Base-by-base conservation (phyloP, 2,797 vertebrate species). In the Morus bassanus region DNA sequence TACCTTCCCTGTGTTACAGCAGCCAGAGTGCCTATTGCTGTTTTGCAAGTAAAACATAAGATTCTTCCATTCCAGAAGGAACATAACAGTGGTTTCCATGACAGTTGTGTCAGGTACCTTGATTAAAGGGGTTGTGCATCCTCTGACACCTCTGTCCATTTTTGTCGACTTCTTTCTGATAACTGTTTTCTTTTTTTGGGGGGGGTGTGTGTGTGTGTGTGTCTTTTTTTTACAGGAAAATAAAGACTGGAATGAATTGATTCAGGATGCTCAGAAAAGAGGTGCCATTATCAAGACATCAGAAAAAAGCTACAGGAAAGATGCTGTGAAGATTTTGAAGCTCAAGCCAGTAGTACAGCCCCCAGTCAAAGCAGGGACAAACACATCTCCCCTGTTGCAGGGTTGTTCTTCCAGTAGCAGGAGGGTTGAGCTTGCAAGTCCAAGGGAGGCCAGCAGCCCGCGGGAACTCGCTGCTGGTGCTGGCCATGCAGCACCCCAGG, bases 181-280 rank as follows among this genome's bases (percentile, higher is more conserved):
- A 86, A 95, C 22, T 31, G 0, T 59, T 8, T 50, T 17, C 6
- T 64, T 68, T 14, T 41, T 12, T 10, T 9, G 6, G 9, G n/a
- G 60, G 12, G 68, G 5, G 3, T 56, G 51, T 30, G 18, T 18
- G 45, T 45, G 45, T 45, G 18, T 46, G 37, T 39, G 37, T 37
- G 6, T 37, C 4, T 31, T 6, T 41, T 28, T 27, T 80, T 86
- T 94, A 41, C 89, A 99, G 99, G 98, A 98, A 56, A 98, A 98
- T 16, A 92, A 95, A 13, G 98, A 99, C 72, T 99, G 99, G 99
- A 98, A 98, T 5, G 91, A 98, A 4, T 94, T 99, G 91, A 98
- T 99, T 83, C 97, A 98, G 65, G 98, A 99, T 6, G 98, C 99
- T 6, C 96, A 97, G 46, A 98, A 48, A 57, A 98, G 99, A 37